A percentile compares a stretch with the other conserved stretches of the same genome.
Evolutionary conservation across 2,113 vertebrate genomes (phyloP).

Genomic region (Anhinga rufa): DNA sequence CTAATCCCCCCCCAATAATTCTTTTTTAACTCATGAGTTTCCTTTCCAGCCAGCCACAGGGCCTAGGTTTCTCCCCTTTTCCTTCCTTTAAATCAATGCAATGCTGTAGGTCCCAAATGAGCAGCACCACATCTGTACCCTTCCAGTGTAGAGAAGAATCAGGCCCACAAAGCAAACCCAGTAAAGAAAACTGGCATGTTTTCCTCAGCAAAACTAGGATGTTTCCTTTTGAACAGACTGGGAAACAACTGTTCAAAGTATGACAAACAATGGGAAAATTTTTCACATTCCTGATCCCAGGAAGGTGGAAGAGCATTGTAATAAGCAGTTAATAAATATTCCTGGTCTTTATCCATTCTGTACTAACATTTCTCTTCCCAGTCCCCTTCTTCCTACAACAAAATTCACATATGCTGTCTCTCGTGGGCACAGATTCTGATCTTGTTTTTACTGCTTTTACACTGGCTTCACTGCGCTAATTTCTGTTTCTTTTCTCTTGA

Average conservation of each 20-base stretch:
- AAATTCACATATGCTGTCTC: not conserved
- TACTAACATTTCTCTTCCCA: not conserved
- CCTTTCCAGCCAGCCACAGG: not conserved
- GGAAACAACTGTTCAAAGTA: not conserved
- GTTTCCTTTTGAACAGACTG: not conserved
- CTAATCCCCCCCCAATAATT: not conserved
- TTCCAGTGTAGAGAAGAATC: not conserved
- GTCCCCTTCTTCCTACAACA: not conserved
- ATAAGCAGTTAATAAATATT: not conserved
- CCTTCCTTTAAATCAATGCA: not conserved
- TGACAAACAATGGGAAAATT: not conserved
- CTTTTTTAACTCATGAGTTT: constrained; percentile 14
- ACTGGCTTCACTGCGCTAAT: not conserved
- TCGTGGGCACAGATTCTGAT: not conserved
- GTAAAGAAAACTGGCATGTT: not conserved
- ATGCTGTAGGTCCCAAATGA: not conserved
- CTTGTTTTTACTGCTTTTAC: not conserved
- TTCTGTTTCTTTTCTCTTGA: constrained; percentile 20
- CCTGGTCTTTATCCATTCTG: not conserved
- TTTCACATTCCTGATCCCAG: not conserved
- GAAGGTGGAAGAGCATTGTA: not conserved
- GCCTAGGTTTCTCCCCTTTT: not conserved
- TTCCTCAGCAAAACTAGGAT: not conserved
- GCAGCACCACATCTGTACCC: not conserved
- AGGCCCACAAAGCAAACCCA: not conserved